Conservation (phyloP, 2,113 vertebrate genomes). For the Smithornis capensis region DNA sequence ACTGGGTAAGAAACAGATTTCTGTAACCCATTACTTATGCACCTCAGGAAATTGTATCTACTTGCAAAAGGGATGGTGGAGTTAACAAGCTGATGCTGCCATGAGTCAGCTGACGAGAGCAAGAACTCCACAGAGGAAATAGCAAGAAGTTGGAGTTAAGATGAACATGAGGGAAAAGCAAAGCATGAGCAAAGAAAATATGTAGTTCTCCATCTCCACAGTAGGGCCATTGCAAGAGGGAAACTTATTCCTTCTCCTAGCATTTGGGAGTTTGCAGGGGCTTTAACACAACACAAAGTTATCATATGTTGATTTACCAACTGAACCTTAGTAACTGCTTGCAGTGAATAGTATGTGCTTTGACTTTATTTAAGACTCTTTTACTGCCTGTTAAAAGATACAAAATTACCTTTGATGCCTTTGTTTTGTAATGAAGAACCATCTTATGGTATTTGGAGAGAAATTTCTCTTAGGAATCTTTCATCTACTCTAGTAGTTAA, state of each 20-base stretch:
- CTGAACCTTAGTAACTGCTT: neutral
- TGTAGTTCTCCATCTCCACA: neutral
- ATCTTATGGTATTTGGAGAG: neutral
- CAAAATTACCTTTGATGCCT: neutral
- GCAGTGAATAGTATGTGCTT: neutral
- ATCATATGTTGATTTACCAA: neutral
- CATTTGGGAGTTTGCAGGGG: neutral
- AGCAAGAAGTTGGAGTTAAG: neutral
- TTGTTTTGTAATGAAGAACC: neutral
- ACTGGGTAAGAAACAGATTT: neutral
- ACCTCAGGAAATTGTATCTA: neutral
- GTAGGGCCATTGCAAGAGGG: neutral
- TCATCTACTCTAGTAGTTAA: neutral
- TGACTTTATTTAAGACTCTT: neutral
- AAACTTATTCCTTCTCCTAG: neutral
- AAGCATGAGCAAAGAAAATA: neutral
- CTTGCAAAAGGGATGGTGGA: neutral
- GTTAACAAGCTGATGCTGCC: neutral
- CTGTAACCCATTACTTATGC: neutral
- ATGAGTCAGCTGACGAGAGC: neutral
- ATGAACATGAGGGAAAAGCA: neutral
- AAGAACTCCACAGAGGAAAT: neutral
- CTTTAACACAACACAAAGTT: neutral
- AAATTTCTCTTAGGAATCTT: neutral
- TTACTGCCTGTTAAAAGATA: neutral